A percentile compares a stretch with the other conserved stretches of the same genome.
Evolutionary conservation across 92 coral and sea anemone genomes (phyloP).

Genomic region (Zoanthus sansibaricus): DNA sequence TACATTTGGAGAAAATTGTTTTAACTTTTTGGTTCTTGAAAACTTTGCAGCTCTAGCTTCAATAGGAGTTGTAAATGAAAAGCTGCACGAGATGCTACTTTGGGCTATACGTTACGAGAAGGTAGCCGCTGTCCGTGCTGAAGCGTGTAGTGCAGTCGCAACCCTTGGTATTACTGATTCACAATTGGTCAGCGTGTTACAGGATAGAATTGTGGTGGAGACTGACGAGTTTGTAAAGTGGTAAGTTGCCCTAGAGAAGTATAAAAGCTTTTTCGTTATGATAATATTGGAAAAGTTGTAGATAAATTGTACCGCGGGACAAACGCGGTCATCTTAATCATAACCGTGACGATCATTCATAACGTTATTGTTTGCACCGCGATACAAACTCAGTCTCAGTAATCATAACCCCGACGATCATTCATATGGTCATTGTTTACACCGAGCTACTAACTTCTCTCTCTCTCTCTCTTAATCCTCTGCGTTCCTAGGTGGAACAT

Average conservation of each 20-base stretch:
- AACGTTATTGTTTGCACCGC: no score
- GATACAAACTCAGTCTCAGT: no score
- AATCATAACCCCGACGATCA: no score
- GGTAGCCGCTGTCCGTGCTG: slow-evolving; percentile 98
- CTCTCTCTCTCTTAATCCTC: no score
- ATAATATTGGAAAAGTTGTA: background rate
- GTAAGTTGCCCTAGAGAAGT: slow-evolving; percentile 35
- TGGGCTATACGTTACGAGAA: slow-evolving; percentile 98
- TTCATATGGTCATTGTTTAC: no score
- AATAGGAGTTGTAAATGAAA: slow-evolving; percentile 80
- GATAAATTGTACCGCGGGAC: no score
- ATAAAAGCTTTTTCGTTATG: background rate
- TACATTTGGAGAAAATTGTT: background rate
- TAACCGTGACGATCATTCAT: no score
- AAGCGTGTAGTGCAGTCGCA: slow-evolving; percentile 98
- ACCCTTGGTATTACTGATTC: slow-evolving; percentile 83
- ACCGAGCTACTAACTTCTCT: no score
- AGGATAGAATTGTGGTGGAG: slow-evolving; percentile 96
- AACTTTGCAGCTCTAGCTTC: slow-evolving; percentile 82
- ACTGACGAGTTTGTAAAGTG: slow-evolving; percentile 93
- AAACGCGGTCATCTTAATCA: no score
- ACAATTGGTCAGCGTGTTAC: slow-evolving; percentile 88
- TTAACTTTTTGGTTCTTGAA: background rate
- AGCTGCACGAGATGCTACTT: slow-evolving; percentile 80
- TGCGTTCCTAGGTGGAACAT: no score